Conservation (phyloP, 2,797 vertebrate species). For the Sphenopsis melanotis region DNA sequence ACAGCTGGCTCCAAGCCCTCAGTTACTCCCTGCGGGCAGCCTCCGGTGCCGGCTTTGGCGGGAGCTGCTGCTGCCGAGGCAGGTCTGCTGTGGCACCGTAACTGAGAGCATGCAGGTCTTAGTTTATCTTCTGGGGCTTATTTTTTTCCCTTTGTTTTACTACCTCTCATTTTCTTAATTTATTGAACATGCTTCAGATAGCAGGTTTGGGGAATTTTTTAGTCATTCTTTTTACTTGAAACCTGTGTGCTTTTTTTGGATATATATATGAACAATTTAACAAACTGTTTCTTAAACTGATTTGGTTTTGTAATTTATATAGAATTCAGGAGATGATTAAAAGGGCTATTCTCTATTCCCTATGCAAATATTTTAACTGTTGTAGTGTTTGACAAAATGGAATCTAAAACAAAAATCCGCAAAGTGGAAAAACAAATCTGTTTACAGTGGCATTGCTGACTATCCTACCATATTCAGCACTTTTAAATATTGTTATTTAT, state of each 20-base stretch:
- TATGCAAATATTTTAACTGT: slow-evolving; percentile 99
- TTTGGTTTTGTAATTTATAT: slow-evolving; percentile 82
- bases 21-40: neutral
- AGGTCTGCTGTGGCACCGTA: neutral
- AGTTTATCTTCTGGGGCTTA: slow-evolving; percentile 59
- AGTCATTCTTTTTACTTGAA: slow-evolving; percentile 80
- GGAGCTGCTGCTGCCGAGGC: neutral
- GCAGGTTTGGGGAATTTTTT: slow-evolving; percentile 70
- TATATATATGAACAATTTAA: slow-evolving; percentile 72
- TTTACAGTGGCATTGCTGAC: slow-evolving; percentile 98
- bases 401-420: slow-evolving; percentile 78
- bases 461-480: slow-evolving; percentile 92
- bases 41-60: neutral
- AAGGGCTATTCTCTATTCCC: slow-evolving; percentile 99
- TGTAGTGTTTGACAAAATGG: slow-evolving; percentile 84
- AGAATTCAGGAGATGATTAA: slow-evolving; percentile 97
- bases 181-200: slow-evolving; percentile 80
- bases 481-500: slow-evolving; percentile 91
- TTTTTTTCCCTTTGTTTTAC: slow-evolving; percentile 88
- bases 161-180: slow-evolving; percentile 96
- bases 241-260: slow-evolving; percentile 72
- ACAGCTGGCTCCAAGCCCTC: neutral
- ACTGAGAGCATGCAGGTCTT: slow-evolving; percentile 53
- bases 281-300: slow-evolving; percentile 74
- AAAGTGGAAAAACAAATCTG: slow-evolving; percentile 86